phyloP scores from a whole-genome alignment of 2,113 vertebrate genomes.

The Chroicocephalus ridibundus region DNA sequence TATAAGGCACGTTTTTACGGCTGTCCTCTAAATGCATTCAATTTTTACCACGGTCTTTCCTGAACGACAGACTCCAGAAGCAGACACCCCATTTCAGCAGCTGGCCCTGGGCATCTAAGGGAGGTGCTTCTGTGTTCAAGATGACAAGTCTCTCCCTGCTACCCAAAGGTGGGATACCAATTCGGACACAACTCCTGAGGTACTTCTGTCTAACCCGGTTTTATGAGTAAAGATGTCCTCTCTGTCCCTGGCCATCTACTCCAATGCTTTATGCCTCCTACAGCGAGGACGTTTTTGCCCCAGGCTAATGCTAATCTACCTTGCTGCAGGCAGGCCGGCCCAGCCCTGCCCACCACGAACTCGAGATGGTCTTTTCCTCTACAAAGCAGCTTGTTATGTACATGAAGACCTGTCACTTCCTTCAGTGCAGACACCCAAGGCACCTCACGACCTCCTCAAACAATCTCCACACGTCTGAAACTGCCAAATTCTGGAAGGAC shows the following conservation, averaged over 20 bases:
- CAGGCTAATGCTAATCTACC: background rate
- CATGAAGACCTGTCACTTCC: background rate
- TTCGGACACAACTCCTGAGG: background rate
- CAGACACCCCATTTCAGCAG: background rate
- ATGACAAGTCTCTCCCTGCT: background rate
- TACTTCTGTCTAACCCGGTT: background rate
- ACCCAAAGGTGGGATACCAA: background rate
- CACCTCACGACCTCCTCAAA: background rate
- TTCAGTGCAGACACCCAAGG: background rate
- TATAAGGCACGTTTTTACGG: background rate
- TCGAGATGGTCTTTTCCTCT: background rate
- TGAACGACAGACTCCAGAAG: background rate
- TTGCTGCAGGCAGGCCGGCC: background rate
- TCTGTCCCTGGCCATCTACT: background rate
- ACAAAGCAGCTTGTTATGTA: background rate
- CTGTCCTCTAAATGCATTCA: background rate
- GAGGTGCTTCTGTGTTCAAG: background rate
- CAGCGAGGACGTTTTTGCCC: background rate
- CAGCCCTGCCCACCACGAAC: background rate
- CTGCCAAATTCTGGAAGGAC: background rate
- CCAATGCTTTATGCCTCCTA: background rate
- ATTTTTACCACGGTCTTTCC: background rate
- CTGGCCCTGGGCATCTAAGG: background rate
- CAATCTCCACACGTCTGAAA: fast-evolving
- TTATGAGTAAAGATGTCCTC: background rate